These are phyloP conservation scores for Ateles fusciceps DNA, from an alignment of 2,797 vertebrate species.

Conservation along the genomic window DNA sequence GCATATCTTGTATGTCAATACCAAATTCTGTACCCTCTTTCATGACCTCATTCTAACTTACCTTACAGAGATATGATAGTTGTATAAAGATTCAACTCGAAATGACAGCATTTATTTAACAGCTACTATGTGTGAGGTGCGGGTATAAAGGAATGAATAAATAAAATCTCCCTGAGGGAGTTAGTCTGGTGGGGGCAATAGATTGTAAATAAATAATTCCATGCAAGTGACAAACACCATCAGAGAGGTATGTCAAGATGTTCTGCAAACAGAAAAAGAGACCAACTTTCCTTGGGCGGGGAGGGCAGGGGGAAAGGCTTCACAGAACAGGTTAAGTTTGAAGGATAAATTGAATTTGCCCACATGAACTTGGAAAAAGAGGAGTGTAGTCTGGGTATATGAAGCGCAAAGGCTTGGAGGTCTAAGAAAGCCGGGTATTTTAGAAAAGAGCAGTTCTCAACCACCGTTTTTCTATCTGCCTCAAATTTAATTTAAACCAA, in stretches of 20 bases:
- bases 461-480: neutral
- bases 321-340: neutral
- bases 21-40: neutral
- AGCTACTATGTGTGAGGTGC: neutral
- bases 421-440: neutral
- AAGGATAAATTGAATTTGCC: neutral
- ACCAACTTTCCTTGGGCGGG: neutral
- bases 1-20: neutral
- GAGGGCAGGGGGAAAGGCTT: neutral
- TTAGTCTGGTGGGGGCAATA: neutral
- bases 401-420: neutral
- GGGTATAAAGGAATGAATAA: neutral
- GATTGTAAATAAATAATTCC: neutral
- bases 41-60: neutral
- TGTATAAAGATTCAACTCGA: neutral
- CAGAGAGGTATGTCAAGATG: neutral
- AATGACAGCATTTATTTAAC: neutral
- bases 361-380: neutral
- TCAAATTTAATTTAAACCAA: neutral
- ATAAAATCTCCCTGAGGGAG: neutral
- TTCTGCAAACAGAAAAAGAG: neutral
- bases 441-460: neutral
- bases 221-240: neutral
- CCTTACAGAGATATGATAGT: neutral
- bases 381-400: neutral